Conservation (phyloP, 2,888 invertebrate genomes). For the Drosophila mimetica region DNA sequence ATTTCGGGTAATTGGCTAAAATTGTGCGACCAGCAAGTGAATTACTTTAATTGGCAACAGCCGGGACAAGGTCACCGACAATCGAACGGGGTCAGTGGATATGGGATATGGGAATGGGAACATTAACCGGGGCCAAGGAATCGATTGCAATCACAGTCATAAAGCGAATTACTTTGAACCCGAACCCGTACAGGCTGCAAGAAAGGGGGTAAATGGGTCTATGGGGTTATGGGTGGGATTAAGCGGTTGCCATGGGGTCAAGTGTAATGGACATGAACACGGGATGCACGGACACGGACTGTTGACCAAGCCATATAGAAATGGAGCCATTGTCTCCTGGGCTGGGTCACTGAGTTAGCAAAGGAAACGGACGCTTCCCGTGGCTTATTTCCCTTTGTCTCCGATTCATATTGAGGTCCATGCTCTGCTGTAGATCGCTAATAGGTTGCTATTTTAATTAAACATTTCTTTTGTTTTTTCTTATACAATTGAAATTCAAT, state of each 20-base stretch:
- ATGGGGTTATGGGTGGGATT: not conserved
- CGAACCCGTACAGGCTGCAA: constrained; percentile 13
- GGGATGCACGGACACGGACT: constrained; percentile 30
- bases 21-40: constrained; percentile 16
- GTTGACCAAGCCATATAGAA: constrained; percentile 27
- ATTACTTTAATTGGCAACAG: constrained; percentile 42
- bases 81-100: constrained; percentile 44
- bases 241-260: constrained; percentile 22
- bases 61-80: constrained; percentile 25
- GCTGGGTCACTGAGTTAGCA: constrained; percentile 29
- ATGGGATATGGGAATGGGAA: constrained; percentile 12
- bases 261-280: constrained; percentile 45
- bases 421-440: not conserved
- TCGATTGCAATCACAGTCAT: constrained; percentile 46
- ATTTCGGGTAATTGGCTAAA: constrained; percentile 8
- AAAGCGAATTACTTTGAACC: constrained; percentile 43
- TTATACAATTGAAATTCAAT: constrained; percentile 5
- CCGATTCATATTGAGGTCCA: constrained; percentile 12
- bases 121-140: constrained; percentile 39
- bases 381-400: constrained; percentile 17
- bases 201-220: constrained; percentile 2
- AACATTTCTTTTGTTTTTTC: not conserved
- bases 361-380: constrained; percentile 28
- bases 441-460: constrained; percentile 31
- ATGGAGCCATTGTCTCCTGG: constrained; percentile 32